Evolutionary conservation across 2,797 vertebrate genomes (phyloP).

Genomic region (Sternotherus odoratus): DNA sequence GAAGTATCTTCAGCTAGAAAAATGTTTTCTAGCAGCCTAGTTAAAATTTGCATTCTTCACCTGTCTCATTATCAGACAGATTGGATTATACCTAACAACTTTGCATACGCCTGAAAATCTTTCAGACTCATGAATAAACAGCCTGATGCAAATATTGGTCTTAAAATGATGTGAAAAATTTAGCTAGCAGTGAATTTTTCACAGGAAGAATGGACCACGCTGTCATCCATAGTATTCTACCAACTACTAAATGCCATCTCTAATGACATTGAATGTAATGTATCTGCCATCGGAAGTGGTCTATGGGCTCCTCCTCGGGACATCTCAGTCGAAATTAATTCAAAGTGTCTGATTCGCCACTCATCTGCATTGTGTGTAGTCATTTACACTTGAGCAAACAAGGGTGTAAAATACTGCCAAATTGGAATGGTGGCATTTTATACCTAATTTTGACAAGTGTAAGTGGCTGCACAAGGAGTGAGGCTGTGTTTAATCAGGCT

Average conservation of each 20-base stretch:
- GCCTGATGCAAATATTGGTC: not conserved
- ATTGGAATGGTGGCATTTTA: not conserved
- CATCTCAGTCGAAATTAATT: not conserved
- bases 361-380: not conserved
- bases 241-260: not conserved
- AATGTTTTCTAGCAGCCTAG: slow-evolving; percentile 1
- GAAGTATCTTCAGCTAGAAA: not conserved
- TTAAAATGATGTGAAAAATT: not conserved
- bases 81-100: not conserved
- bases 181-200: not conserved
- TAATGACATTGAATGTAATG: not conserved
- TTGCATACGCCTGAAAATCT: not conserved
- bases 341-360: not conserved
- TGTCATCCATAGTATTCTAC: not conserved
- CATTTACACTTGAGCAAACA: not conserved
- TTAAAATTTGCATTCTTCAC: not conserved
- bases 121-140: not conserved
- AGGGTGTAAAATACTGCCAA: accelerated
- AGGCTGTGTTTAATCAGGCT: not conserved
- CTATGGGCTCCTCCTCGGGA: not conserved
- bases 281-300: not conserved
- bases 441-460: not conserved
- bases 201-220: not conserved
- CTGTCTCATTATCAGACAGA: not conserved
- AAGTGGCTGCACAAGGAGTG: not conserved